Conservation (phyloP, 2,797 vertebrate genomes). For the Eulemur rubriventer region DNA sequence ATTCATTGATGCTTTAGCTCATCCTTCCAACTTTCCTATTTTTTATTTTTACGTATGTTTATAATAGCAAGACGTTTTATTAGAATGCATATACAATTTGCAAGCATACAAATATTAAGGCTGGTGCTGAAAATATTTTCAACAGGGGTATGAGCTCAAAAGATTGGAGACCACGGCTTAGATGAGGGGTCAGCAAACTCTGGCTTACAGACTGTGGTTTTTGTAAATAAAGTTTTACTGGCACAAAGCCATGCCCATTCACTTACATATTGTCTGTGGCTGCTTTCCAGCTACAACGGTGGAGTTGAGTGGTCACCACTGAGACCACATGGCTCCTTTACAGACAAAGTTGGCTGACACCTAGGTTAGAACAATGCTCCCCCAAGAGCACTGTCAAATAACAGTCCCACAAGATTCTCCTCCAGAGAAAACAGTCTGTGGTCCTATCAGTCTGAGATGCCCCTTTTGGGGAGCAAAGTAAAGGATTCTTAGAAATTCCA, state of each 20-base stretch:
- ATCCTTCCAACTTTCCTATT: not conserved
- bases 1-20: not conserved
- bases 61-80: not conserved
- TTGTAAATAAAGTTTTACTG: slow-evolving; percentile 28
- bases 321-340: not conserved
- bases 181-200: not conserved
- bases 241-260: not conserved
- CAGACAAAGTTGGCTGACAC: not conserved
- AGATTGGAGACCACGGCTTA: not conserved
- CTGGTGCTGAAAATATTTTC: not conserved
- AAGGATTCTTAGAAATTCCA: not conserved
- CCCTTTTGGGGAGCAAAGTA: not conserved
- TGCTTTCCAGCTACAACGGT: not conserved
- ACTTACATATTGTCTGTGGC: not conserved
- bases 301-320: not conserved
- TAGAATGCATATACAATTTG: not conserved
- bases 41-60: not conserved
- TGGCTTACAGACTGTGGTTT: not conserved
- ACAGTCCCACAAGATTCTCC: not conserved
- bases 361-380: not conserved
- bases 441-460: not conserved
- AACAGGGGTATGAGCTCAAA: not conserved
- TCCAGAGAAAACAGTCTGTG: not conserved
- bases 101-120: not conserved
- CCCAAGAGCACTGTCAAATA: not conserved